phyloP scores from a whole-genome alignment of 2,888 invertebrate species.

The Tolmerus cingulatus region DNA sequence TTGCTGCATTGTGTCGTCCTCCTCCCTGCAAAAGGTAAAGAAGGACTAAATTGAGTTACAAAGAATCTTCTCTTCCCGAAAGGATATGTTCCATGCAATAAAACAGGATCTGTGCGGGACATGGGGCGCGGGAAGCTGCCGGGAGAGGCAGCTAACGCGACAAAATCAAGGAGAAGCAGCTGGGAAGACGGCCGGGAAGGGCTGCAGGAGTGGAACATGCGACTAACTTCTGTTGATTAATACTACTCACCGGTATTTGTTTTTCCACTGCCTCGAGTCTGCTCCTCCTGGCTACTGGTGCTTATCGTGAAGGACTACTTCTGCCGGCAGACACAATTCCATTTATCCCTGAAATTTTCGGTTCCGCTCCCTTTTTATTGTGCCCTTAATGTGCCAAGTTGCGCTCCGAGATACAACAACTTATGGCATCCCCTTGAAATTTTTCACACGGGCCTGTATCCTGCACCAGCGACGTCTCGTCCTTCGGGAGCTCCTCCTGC shows the following conservation, averaged over 20 bases:
- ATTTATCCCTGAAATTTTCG: slow-evolving; percentile 19
- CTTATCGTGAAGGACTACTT: slow-evolving; percentile 23
- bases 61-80: neutral
- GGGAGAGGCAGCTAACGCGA: neutral
- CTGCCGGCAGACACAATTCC: slow-evolving; percentile 29
- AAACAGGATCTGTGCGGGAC: neutral
- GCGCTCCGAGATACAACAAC: slow-evolving; percentile 12
- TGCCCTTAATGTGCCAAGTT: neutral
- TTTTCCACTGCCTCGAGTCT: slow-evolving; percentile 14
- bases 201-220: neutral
- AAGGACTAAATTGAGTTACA: slow-evolving; percentile 29
- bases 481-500: neutral
- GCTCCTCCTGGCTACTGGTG: slow-evolving; percentile 3
- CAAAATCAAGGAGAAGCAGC: neutral
- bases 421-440: slow-evolving; percentile 31
- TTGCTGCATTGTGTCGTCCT: slow-evolving; percentile 33
- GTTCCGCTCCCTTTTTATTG: neutral
- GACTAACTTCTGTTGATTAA: slow-evolving; percentile 30
- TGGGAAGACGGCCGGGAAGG: neutral
- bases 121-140: too few species aligned
- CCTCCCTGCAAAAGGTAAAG: slow-evolving; percentile 16
- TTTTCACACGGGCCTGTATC: slow-evolving; percentile 6
- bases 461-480: neutral
- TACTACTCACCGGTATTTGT: slow-evolving; percentile 32
- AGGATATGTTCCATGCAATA: slow-evolving; percentile 2